Conservation (phyloP, 2,888 invertebrate species). For the Agapostemon virescens region DNA sequence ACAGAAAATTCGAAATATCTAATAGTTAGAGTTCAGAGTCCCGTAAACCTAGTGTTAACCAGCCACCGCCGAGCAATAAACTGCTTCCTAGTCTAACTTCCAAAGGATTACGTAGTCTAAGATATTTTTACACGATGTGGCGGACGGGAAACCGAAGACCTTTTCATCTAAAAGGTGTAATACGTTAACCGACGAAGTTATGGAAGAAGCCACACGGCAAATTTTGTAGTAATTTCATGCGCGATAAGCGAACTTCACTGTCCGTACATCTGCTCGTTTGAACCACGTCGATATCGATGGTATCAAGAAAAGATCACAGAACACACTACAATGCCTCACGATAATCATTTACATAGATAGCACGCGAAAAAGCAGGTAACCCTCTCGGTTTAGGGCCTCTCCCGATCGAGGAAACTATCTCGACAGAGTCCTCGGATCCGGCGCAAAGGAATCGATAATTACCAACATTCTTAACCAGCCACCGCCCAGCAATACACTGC, state of each 20-base stretch:
- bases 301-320: neutral
- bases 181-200: neutral
- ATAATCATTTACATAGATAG: neutral
- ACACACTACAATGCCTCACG: neutral
- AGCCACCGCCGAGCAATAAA: too few relatives aligned
- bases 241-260: neutral
- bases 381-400: too few relatives aligned
- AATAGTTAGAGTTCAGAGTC: too few relatives aligned
- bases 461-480: slow-evolving; percentile 33
- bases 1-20: too few relatives aligned
- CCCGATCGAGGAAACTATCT: neutral
- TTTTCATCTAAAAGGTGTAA: too few relatives aligned
- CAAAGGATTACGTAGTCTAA: too few relatives aligned
- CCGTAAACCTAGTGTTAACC: too few relatives aligned
- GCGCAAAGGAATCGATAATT: slow-evolving; percentile 39
- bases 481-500: slow-evolving; percentile 23
- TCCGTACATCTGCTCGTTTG: neutral
- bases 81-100: too few relatives aligned
- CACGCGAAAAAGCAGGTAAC: too few relatives aligned
- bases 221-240: neutral
- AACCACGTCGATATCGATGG: neutral
- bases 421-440: neutral
- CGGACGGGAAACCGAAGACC: too few relatives aligned
- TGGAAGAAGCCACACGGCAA: neutral
- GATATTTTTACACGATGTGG: too few relatives aligned